Evolutionary conservation across 2,888 invertebrate species (phyloP), one percentile per base, ranked within the genome.

Genomic region (Isoperla grammatica): DNA sequence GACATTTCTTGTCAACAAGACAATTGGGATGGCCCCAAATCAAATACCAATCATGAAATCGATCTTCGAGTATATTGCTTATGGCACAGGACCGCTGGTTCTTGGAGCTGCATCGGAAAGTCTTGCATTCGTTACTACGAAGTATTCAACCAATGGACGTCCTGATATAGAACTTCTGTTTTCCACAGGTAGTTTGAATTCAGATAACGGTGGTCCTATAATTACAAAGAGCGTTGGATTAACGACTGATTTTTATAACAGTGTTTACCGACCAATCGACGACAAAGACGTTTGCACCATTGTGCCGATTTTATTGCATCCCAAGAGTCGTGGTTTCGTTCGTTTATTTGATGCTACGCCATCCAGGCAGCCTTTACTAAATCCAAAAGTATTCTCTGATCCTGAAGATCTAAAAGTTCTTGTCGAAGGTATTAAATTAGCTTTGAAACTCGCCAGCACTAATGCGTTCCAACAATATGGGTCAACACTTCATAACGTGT

Each of bases 91-190:
- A 0, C 70, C 74, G 1, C 66, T 75, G 53, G 71, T 76, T 0
- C 63, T 72, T 2, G 75, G 75, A 0, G 77, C 77, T 0, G 77
- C 77, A 1, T 74, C 76, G 1, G 78, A 78, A 64, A 74, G 74
- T 0, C 37, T 77, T 0, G 76, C 73, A 2, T 77, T 77, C 57
- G 63, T 75, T 0, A 67, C 71, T 19, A 78, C 79, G 0, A 76
- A 68, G 39, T 70, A 74, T 60, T 75, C 59, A 0, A 77, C 78
- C 54, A 64, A 68, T 59, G 79, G 82, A 63, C 91, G 86, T 72
- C 87, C 92, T 0, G 90, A 92, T 68, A 82, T 92, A 61, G 90
- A 93, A 71, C 75, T 92, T 12, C 87, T 92, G 8, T 78, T 90
- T 73, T 88, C 88, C 0, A 83, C 86, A 12, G 87, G 90, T 0